These are phyloP conservation scores for Linnaemya vulpina DNA, from an alignment of 2,888 invertebrate species.

Conservation along the genomic window DNA sequence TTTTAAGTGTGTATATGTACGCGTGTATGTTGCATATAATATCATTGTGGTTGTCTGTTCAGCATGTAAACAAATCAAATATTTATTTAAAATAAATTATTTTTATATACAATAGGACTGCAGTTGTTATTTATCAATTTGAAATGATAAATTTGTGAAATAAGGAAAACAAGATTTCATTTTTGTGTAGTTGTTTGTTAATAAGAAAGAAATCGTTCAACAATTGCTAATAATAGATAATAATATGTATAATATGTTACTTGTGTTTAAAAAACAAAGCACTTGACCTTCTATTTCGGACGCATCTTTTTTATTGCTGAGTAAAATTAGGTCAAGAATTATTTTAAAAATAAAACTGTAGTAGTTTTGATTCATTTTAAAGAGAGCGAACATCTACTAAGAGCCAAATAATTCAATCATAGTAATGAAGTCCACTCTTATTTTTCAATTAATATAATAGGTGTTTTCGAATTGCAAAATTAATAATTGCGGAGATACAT, in stretches of 20 bases:
- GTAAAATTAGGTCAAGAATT: neutral
- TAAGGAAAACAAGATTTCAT: constrained; percentile 24
- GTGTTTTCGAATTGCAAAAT: too few species aligned
- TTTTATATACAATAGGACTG: constrained; percentile 32
- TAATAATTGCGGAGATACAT: too few species aligned
- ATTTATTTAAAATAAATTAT: constrained; percentile 45
- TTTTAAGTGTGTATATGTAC: constrained; percentile 3
- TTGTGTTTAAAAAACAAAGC: neutral
- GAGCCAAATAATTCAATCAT: too few species aligned
- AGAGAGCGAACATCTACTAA: too few species aligned
- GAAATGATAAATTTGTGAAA: neutral
- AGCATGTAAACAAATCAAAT: constrained; percentile 43
- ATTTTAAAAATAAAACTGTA: neutral
- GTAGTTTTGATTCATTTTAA: too few species aligned
- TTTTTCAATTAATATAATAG: too few species aligned
- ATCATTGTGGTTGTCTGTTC: constrained; percentile 5
- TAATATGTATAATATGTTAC: neutral
- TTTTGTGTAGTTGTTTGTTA: neutral
- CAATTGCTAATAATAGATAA: neutral
- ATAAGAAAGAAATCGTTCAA: neutral
- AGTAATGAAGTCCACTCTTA: too few species aligned
- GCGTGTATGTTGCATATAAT: neutral
- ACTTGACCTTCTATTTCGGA: neutral
- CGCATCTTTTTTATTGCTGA: neutral
- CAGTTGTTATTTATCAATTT: constrained; percentile 23